Evolutionary conservation across 2,888 invertebrate species (phyloP).

Genomic region (Phortica magna): DNA sequence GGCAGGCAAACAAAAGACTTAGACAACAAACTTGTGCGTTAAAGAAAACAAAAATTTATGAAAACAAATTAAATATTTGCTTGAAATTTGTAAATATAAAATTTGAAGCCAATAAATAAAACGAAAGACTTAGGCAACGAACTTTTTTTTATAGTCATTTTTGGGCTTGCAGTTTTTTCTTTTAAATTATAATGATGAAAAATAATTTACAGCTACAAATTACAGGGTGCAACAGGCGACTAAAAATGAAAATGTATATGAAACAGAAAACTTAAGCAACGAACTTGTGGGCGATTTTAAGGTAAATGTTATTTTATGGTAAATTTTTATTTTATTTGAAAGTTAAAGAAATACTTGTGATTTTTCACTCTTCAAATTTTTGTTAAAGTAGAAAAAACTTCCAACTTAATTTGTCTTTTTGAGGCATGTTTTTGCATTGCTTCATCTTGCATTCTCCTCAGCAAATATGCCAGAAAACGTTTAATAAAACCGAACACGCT

Average conservation of each 20-base stretch:
- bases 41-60: too few species aligned
- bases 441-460: background rate
- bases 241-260: too few species aligned
- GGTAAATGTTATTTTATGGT: too few species aligned
- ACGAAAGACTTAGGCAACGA: constrained; percentile 17
- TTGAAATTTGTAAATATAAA: too few species aligned
- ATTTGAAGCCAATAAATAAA: background rate
- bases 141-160: background rate
- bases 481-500: background rate
- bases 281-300: background rate
- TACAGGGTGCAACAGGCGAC: too few species aligned
- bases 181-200: background rate
- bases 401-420: too few species aligned
- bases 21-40: background rate
- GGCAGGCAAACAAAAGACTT: background rate
- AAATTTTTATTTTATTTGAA: too few species aligned
- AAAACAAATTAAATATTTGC: too few species aligned
- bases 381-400: too few species aligned
- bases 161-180: background rate
- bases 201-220: background rate
- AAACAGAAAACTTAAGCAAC: background rate
- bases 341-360: too few species aligned
- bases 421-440: background rate
- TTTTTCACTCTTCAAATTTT: too few species aligned
- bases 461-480: background rate